A percentile compares a stretch with the other conserved stretches of the same genome.
These are phyloP conservation scores for Ceyx margarethae DNA, from an alignment of 2,113 vertebrate species.

Conservation along the genomic window DNA sequence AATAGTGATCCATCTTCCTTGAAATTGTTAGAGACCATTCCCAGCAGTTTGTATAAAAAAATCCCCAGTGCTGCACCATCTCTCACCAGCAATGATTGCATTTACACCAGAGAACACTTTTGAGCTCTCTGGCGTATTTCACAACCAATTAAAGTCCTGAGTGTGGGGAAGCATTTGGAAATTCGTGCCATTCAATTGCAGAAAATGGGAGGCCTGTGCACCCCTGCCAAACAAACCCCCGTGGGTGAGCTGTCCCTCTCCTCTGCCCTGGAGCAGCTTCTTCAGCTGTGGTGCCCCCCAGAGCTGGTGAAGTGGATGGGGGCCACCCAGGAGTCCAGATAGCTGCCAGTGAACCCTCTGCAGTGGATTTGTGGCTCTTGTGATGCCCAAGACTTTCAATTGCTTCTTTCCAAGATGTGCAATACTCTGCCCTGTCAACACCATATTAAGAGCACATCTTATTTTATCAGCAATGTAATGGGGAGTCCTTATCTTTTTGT, in stretches of 20 bases:
- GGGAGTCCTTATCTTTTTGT: background rate
- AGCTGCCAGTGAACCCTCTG: background rate
- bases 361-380: background rate
- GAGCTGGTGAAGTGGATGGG: background rate
- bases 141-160: constrained; percentile 57
- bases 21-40: constrained; percentile 52
- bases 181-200: background rate
- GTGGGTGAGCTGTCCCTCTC: background rate
- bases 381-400: background rate
- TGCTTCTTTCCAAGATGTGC: background rate
- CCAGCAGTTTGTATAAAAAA: constrained; percentile 37
- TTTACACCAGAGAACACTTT: constrained; percentile 48
- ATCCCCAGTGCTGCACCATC: constrained; percentile 18
- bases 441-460: background rate
- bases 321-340: background rate
- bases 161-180: background rate
- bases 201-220: background rate
- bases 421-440: background rate
- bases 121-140: constrained; percentile 54
- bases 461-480: background rate
- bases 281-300: background rate
- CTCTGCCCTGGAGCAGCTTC: rapidly evolving
- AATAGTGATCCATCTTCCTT: constrained; percentile 63
- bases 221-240: background rate
- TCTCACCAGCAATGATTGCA: constrained; percentile 43